Base-by-base conservation (phyloP, 2,888 invertebrate genomes). In the Noctua pronuba region DNA sequence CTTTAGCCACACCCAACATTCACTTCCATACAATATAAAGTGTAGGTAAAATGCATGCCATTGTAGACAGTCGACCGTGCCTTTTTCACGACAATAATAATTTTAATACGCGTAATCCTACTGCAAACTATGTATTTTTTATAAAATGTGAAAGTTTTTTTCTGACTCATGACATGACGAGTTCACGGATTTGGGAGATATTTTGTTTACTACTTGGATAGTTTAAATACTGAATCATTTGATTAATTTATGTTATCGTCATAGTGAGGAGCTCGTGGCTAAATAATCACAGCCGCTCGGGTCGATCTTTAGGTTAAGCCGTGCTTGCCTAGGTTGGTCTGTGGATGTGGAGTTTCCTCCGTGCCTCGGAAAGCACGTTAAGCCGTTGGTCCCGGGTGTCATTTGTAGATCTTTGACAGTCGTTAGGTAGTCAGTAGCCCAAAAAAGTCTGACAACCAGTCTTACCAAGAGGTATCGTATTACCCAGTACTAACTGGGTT, bases 1-100 rank as follows among this genome's bases (percentile, higher is more conserved):
- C 52, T 41, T 86, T 86, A 83, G 83, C 74, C 79, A 83, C 83
- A 72, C 74, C 83, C 71, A 69, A 66, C 74, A 74, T 65, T 82
- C 73, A 74, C 64, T 68, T 73, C 49, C 35, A 85, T 46, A 69
- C 31, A 41, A 41, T 65, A 28, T 44, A 10, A 65, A 64, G 64
- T 75, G 64, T 71, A 73, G 35, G 67, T 82, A 72, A 55, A 65
- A 65, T 71, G 52, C 72, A 85, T 73, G 52, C 69, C 72, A 70
- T 85, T 85, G 72, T 85, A n/a, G 75, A 82, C 76, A 85, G 65
- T 70, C 65, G 64, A 60, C 62, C 74, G 65, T 73, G 70, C 41
- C 58, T 60, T 73, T 83, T 83, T 58, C 62, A 83, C 38, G 81
- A 67, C 67, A 85, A 49, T 81, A 65, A 81, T 46, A 70, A 65